A percentile compares a stretch with the other conserved stretches of the same genome.
Evolutionary conservation across 2,113 vertebrate species (phyloP).

Genomic region (Merops nubicus): DNA sequence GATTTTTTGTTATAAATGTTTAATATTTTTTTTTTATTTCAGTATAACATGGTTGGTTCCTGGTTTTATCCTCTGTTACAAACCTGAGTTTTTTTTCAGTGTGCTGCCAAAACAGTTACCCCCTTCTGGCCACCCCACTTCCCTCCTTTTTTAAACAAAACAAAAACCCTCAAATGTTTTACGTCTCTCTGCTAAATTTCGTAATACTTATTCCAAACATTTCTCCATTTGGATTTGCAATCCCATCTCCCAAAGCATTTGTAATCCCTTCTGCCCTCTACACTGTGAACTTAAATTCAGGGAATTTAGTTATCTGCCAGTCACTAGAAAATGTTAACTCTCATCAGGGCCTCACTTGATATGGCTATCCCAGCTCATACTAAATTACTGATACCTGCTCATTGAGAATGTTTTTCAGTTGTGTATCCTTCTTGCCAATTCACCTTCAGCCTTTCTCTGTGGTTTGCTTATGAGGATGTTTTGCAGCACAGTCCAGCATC

Average conservation of each 20-base stretch:
- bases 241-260: background rate
- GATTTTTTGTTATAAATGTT: background rate
- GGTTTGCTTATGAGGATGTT: background rate
- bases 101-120: background rate
- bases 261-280: background rate
- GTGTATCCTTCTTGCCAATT: background rate
- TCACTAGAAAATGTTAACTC: background rate
- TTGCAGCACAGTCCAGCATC: background rate
- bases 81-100: background rate
- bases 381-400: background rate
- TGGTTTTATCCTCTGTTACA: background rate
- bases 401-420: background rate
- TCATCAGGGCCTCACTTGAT: accelerated
- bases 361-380: background rate
- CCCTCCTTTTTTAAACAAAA: background rate
- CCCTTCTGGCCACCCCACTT: background rate
- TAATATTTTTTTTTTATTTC: background rate
- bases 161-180: background rate
- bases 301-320: background rate
- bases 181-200: background rate
- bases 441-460: background rate
- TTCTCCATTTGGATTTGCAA: background rate
- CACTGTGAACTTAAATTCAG: background rate
- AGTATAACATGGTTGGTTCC: background rate
- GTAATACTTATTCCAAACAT: background rate